These are phyloP conservation scores for Capitulum mitella DNA, from an alignment of 2,888 invertebrate genomes.

Conservation along the genomic window DNA sequence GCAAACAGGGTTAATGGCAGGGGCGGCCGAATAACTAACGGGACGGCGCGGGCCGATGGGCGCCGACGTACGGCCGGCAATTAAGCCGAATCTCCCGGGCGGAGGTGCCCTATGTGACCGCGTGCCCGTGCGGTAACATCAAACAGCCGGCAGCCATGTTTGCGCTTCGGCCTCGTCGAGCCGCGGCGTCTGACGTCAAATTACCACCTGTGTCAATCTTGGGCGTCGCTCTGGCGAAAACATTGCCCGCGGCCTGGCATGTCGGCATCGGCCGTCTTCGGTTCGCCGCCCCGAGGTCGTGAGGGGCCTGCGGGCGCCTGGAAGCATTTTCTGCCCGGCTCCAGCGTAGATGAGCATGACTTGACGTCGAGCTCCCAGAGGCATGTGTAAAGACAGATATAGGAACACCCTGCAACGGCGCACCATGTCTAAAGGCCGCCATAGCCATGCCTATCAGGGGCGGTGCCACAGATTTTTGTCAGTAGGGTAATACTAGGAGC, in stretches of 20 bases:
- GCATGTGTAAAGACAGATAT: too few species aligned
- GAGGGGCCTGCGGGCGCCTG: too few species aligned
- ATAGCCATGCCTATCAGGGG: too few species aligned
- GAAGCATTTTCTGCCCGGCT: too few species aligned
- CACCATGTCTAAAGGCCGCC: too few species aligned
- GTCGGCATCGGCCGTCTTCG: too few species aligned
- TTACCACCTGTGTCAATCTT: conserved; percentile 8
- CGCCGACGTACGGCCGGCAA: background rate
- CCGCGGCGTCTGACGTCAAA: background rate
- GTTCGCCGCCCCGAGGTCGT: too few species aligned
- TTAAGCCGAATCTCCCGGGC: background rate
- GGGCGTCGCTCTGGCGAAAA: background rate
- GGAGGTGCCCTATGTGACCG: background rate
- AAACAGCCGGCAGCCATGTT: background rate
- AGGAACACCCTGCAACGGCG: too few species aligned
- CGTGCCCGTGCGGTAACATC: background rate
- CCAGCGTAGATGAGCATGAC: too few species aligned
- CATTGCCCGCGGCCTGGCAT: background rate
- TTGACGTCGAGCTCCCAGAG: too few species aligned
- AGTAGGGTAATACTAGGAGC: too few species aligned
- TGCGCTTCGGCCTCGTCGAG: background rate
- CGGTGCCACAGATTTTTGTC: too few species aligned
- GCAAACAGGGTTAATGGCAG: background rate
- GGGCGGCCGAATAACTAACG: background rate
- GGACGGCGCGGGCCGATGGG: background rate